Base-by-base conservation (phyloP, 2,797 vertebrate species). In the Hyperoplus immaculatus region DNA sequence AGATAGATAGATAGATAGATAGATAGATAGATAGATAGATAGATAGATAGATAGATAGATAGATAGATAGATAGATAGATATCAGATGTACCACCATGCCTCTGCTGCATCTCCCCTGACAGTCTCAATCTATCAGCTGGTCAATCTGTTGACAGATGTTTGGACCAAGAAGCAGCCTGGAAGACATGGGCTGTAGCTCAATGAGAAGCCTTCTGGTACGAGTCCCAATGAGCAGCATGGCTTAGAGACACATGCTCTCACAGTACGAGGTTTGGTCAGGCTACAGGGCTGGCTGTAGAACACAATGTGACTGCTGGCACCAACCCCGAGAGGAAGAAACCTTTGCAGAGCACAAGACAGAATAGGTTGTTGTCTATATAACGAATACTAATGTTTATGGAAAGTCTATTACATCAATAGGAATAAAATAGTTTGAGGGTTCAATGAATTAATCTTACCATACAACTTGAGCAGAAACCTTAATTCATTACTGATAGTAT, bases 71-170 rank as follows among this genome's bases (percentile, higher is more conserved):
- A 63, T 47, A 69, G 50, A 61, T 64, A 21, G 54, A 68, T 43
- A 75, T 81, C 86, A 77, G 84, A 78, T 81, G 86, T 76, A 75
- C 79, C 83, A 68, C 71, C 67, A 0, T n/a, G 82, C 49, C 81
- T 75, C 62, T 29, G 69, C 81, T 47, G 53, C 1, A 58, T 81
- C 80, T 82, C 82, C 81, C 83, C 64, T 62, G 66, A 86, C 85
- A 58, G 70, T 53, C 61, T 71, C 58, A 18, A 57, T 86, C 76
- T 71, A 79, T 82, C 84, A 77, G 81, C 50, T 61, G 83, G 89
- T 87, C 89, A 88, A 82, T 85, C 87, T 83, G 84, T 63, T 58
- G 79, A 80, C 88, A 88, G 84, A 74, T 87, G 82, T 81, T 87
- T 66, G 46, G 50, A 57, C 10, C 15, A 60, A 76, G 63, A 36